These are phyloP conservation scores for Gallinago nigripennis DNA, from an alignment of 2,797 vertebrate genomes.

Conservation along the genomic window DNA sequence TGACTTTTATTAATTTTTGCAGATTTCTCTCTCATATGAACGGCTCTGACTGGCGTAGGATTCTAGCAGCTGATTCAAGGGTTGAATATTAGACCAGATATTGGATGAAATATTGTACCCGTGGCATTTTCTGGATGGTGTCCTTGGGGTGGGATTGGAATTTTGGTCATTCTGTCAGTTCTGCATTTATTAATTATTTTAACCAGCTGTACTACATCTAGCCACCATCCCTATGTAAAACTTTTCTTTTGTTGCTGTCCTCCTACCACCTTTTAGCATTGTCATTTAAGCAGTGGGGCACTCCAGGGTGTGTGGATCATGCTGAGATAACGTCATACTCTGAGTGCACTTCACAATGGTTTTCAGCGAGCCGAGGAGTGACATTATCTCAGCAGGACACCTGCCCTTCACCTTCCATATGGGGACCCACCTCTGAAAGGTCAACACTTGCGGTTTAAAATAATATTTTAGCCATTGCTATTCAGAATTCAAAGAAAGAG, in stretches of 20 bases:
- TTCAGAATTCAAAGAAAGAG: slow-evolving; percentile 45
- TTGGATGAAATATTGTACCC: not conserved
- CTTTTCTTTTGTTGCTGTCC: slow-evolving; percentile 27
- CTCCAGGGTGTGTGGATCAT: not conserved
- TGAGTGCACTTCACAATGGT: slow-evolving; percentile 54
- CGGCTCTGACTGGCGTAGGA: not conserved
- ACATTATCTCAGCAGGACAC: slow-evolving; percentile 71
- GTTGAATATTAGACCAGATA: not conserved
- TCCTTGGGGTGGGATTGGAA: not conserved
- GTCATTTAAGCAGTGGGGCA: slow-evolving; percentile 8
- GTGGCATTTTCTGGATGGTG: not conserved
- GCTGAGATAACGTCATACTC: slow-evolving; percentile 30
- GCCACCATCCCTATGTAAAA: slow-evolving; percentile 2
- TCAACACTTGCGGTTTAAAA: slow-evolving; percentile 53
- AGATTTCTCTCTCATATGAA: slow-evolving; percentile 5
- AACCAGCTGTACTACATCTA: not conserved
- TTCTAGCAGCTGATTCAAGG: not conserved
- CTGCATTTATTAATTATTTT: slow-evolving; percentile 3
- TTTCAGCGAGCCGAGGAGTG: slow-evolving; percentile 52
- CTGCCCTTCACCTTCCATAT: slow-evolving; percentile 51
- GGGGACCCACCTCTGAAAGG: slow-evolving; percentile 48
- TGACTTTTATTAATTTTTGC: slow-evolving; percentile 69
- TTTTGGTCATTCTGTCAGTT: not conserved
- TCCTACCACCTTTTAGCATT: slow-evolving; percentile 8
- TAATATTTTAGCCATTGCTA: slow-evolving; percentile 49